Percentiles rank a stretch among this genome's conserved stretches.
phyloP scores from a whole-genome alignment of 2,113 vertebrate genomes.

The Verasper variegatus region DNA sequence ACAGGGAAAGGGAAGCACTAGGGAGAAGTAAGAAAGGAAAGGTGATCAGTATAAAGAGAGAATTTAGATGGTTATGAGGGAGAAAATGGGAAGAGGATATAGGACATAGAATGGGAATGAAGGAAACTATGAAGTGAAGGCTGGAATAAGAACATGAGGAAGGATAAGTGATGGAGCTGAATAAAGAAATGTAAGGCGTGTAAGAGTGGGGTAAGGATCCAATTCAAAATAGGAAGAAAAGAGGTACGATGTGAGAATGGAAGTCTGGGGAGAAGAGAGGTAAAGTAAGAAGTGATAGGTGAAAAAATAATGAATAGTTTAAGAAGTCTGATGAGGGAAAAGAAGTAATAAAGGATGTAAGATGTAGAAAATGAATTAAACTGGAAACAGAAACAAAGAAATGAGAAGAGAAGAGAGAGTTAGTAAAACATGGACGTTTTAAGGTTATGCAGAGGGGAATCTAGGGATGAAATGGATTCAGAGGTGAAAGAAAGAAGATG shows the following conservation, averaged over 20 bases:
- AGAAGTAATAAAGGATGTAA: neutral
- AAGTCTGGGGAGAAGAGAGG: neutral
- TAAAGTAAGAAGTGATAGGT: neutral
- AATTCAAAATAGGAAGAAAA: neutral
- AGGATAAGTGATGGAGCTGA: neutral
- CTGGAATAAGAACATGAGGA: neutral
- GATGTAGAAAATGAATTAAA: neutral
- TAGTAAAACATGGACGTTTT: neutral
- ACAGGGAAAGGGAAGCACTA: neutral
- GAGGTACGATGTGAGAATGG: neutral
- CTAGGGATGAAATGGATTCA: neutral
- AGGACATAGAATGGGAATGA: neutral
- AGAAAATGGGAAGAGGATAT: neutral
- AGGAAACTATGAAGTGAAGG: neutral
- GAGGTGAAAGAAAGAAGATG: neutral
- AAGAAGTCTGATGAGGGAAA: neutral
- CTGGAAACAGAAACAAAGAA: neutral
- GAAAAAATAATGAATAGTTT: neutral
- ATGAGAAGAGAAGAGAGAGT: neutral
- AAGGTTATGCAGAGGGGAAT: neutral
- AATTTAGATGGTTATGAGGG: neutral
- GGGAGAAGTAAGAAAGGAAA: neutral
- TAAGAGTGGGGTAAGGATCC: neutral
- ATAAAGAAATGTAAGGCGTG: too few species aligned
- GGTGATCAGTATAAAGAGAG: conserved; percentile 9